A percentile compares a stretch with the other conserved stretches of the same genome.
phyloP scores from a whole-genome alignment of 2,113 vertebrate species.

The Chlamydotis undulata region DNA sequence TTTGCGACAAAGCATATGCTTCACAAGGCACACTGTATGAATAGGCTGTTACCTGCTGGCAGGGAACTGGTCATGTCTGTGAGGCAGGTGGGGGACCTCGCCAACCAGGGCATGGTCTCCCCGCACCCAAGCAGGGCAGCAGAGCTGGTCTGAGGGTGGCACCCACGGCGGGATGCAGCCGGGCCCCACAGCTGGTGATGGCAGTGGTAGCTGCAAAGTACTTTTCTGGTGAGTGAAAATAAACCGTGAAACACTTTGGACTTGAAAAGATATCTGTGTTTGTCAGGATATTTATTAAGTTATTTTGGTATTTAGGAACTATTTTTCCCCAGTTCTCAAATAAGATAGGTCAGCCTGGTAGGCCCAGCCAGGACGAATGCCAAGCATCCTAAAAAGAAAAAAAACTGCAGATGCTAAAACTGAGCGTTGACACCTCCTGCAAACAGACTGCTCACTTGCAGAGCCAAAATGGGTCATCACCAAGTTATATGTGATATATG shows the following conservation, averaged over 20 bases:
- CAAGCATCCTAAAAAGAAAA: background rate
- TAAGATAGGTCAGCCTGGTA: background rate
- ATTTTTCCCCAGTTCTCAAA: background rate
- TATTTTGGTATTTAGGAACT: background rate
- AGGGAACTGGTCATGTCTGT: background rate
- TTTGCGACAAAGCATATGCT: background rate
- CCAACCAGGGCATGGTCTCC: background rate
- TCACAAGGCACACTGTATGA: background rate
- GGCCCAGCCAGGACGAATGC: background rate
- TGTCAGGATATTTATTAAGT: background rate
- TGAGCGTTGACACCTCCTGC: background rate
- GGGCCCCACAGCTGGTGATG: background rate
- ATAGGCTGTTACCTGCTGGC: background rate
- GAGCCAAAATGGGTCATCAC: background rate
- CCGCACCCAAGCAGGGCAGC: background rate
- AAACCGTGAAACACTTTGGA: background rate
- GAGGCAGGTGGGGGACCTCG: background rate
- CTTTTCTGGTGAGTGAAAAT: background rate
- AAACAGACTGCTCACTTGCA: background rate
- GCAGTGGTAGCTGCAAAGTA: background rate
- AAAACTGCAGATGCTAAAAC: background rate
- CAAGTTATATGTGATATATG: background rate
- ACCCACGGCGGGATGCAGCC: background rate
- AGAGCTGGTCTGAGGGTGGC: background rate
- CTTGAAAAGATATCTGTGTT: background rate